Base-by-base conservation (phyloP, 2,888 invertebrate species). In the Agrochola lota region DNA sequence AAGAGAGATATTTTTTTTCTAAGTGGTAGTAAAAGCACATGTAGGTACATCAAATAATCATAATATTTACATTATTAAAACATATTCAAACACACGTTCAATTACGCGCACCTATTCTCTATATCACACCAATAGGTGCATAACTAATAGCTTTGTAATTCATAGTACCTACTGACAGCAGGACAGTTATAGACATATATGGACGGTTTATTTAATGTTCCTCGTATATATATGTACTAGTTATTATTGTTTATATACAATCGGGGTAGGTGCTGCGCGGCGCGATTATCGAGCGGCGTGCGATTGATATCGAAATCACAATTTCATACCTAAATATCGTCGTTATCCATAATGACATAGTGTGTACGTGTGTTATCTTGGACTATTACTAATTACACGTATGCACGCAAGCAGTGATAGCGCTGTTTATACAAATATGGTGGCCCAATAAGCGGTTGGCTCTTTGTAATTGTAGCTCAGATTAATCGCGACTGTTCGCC, bases 301-400 rank as follows among this genome's bases (percentile, higher is more conserved):
- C 89, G 92, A 94, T 92, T 92, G 91, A 92, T 93, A 93, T 93
- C 91, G 79, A 90, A 92, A 92, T 92, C 91, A 91, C 90, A 92
- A 92, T 92, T 93, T 92, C 89, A 93, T 94, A 93, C 91, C 89
- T 92, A 93, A 92, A 94, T 93, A 93, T 93, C 92, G 91, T 94
- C 91, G 93, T 91, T 89, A 90, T 90, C 90, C 89, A 90, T 94
- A 95, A 94, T 95, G 93, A 94, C 93, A 92, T 89, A 88, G 90
- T 88, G 88, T 90, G 89, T 89, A 88, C 90, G 90, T 89, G 89
- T 91, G 91, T 94, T 94, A 94, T 94, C 94, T 91, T 87, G 81
- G 87, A 86, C 90, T 92, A 93, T 93, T 91, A 93, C 95, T 96
- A 95, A 96, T 96, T 95, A 95, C 94, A 89, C 90, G 90, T 91